A percentile compares a stretch with the other conserved stretches of the same genome.
Conservation (phyloP, 1,140 invertebrate species). For the Polyergus mexicanus region DNA sequence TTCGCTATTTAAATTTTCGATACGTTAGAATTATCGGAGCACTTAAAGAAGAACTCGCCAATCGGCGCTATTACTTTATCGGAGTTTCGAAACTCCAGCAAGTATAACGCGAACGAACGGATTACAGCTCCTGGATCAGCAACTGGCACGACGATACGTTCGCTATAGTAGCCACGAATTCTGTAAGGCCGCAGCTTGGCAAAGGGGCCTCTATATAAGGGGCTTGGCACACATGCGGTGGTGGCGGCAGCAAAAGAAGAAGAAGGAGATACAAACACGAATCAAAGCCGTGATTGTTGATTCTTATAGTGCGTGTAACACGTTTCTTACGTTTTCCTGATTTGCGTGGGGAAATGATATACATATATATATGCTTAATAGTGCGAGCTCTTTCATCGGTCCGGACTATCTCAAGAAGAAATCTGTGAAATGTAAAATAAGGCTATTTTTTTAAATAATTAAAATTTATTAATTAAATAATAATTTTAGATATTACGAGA, state of each 20-base stretch:
- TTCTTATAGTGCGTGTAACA: neutral
- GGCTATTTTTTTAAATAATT: no score
- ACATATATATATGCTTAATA: neutral
- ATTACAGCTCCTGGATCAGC: neutral
- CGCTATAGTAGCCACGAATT: constrained; percentile 69
- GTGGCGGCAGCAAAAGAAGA: neutral
- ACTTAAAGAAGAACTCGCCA: neutral
- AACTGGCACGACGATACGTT: constrained; percentile 50
- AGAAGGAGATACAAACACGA: neutral
- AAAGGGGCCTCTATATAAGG: constrained; percentile 75
- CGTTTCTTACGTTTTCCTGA: constrained; percentile 13
- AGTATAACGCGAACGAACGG: neutral
- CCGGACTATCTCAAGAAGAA: neutral
- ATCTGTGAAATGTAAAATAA: neutral
- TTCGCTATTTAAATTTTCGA: neutral
- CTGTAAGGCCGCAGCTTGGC: constrained; percentile 70
- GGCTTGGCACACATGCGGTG: neutral
- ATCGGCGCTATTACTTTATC: neutral
- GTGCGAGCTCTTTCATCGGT: neutral
- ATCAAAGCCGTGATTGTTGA: constrained; percentile 15
- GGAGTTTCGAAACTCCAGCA: neutral
- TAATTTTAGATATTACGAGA: no score
- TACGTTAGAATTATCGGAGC: neutral
- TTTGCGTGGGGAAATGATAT: neutral
- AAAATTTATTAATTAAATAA: no score